Percentiles rank a stretch among this genome's conserved stretches.
These are phyloP conservation scores for Tragelaphus oryx DNA, from an alignment of 2,797 vertebrate species.

Conservation along the genomic window DNA sequence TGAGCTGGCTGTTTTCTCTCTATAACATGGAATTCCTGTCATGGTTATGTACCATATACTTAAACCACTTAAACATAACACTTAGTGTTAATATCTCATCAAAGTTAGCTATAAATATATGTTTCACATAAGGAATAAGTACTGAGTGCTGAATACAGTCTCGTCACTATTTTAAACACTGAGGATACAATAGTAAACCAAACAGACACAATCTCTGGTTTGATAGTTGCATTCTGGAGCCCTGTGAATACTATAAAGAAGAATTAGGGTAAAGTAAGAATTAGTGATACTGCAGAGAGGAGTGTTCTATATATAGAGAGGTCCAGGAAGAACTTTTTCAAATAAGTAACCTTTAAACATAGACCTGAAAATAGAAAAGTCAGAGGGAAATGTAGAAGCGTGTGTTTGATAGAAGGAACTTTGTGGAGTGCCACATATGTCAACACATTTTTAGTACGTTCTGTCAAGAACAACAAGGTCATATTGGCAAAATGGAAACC, in stretches of 20 bases:
- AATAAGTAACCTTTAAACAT: neutral
- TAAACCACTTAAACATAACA: neutral
- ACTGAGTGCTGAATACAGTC: neutral
- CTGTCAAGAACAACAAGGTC: neutral
- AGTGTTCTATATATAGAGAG: neutral
- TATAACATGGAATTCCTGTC: neutral
- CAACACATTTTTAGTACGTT: neutral
- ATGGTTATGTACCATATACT: neutral
- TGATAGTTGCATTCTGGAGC: neutral
- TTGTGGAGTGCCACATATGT: neutral
- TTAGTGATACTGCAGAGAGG: neutral
- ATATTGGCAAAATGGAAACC: neutral
- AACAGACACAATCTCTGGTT: neutral
- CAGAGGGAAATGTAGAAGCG: neutral
- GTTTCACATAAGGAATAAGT: neutral
- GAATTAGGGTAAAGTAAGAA: neutral
- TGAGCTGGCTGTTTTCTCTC: neutral
- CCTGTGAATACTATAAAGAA: neutral
- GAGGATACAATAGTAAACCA: neutral
- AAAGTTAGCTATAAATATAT: neutral
- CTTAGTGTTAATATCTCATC: neutral
- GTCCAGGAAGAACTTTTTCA: neutral
- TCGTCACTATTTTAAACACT: neutral
- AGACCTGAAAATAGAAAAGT: neutral
- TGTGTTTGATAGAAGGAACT: neutral